Evolutionary conservation across 2,113 vertebrate genomes (phyloP).

Genomic region (Pterophyllum scalare): DNA sequence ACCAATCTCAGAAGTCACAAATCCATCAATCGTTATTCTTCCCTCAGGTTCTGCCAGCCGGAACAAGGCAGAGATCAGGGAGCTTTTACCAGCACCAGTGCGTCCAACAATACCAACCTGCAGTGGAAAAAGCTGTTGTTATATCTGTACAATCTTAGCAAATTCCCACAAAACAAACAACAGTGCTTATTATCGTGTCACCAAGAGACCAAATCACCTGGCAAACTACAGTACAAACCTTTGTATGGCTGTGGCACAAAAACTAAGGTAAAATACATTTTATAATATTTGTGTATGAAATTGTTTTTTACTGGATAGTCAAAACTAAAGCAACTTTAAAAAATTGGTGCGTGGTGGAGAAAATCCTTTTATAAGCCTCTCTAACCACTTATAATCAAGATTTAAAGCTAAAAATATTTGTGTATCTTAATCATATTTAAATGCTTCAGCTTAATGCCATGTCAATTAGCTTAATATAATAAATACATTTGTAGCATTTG

Average conservation of each 20-base stretch:
- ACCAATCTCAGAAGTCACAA: slow-evolving; percentile 89
- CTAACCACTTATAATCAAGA: background rate
- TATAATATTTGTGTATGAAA: background rate
- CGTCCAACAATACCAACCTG: slow-evolving; percentile 95
- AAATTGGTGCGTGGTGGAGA: background rate
- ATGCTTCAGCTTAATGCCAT: background rate
- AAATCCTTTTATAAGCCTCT: background rate
- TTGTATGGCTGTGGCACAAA: background rate
- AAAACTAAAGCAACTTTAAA: background rate
- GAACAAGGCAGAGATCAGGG: slow-evolving; percentile 92
- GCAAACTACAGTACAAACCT: background rate
- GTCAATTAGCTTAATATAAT: background rate
- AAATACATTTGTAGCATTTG: background rate
- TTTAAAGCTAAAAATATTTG: slow-evolving; percentile 18
- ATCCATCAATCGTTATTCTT: slow-evolving; percentile 89
- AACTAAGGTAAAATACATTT: background rate
- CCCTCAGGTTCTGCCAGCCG: slow-evolving; percentile 92
- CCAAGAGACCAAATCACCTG: background rate
- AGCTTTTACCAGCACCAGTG: slow-evolving; percentile 93
- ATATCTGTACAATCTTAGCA: background rate
- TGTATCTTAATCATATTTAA: background rate
- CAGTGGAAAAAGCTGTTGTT: slow-evolving; percentile 5
- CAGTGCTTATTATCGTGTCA: background rate
- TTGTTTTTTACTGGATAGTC: background rate
- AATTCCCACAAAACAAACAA: background rate